These are phyloP conservation scores for Tadarida brasiliensis DNA, from an alignment of 2,797 vertebrate species.

Conservation along the genomic window DNA sequence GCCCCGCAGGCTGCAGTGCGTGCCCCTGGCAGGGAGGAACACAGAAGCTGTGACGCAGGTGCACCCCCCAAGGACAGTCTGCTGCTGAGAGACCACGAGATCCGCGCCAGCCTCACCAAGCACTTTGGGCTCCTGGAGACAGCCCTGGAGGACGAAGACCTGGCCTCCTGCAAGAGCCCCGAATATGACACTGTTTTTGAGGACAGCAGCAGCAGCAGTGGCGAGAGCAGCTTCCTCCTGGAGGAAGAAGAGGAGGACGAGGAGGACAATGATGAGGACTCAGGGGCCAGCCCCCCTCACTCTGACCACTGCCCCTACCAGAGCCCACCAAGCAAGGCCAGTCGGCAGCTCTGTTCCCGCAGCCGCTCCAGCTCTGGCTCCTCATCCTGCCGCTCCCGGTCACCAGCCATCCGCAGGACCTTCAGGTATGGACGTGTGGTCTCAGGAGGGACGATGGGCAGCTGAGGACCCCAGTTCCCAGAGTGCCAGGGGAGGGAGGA, in stretches of 20 bases:
- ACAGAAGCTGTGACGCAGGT: background rate
- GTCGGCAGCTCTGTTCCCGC: conserved; percentile 91
- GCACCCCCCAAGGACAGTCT: conserved; percentile 76
- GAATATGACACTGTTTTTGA: conserved; percentile 89
- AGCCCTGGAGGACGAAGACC: conserved; percentile 86
- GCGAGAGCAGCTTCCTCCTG: conserved; percentile 84
- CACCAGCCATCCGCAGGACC: conserved; percentile 91
- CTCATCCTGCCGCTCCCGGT: conserved; percentile 90
- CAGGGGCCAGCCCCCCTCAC: conserved; percentile 80
- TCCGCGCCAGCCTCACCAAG: conserved; percentile 91
- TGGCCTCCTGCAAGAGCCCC: conserved; percentile 87
- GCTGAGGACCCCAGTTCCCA: background rate
- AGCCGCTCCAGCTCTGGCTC: conserved; percentile 89
- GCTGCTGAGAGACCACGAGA: conserved; percentile 91
- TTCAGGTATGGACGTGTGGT: conserved; percentile 90
- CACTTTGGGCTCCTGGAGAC: conserved; percentile 90
- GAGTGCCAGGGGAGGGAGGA: background rate
- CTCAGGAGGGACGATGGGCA: background rate
- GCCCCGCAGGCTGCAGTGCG: conserved; percentile 47
- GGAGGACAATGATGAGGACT: conserved; percentile 84
- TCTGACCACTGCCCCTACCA: conserved; percentile 87
- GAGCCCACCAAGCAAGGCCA: conserved; percentile 86
- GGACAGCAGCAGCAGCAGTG: conserved; percentile 89
- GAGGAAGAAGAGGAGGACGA: conserved; percentile 87
- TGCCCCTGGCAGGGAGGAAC: conserved; percentile 69